Conservation (phyloP, 2,113 vertebrate species). For the Sinocyclocheilus maitianheensis region DNA sequence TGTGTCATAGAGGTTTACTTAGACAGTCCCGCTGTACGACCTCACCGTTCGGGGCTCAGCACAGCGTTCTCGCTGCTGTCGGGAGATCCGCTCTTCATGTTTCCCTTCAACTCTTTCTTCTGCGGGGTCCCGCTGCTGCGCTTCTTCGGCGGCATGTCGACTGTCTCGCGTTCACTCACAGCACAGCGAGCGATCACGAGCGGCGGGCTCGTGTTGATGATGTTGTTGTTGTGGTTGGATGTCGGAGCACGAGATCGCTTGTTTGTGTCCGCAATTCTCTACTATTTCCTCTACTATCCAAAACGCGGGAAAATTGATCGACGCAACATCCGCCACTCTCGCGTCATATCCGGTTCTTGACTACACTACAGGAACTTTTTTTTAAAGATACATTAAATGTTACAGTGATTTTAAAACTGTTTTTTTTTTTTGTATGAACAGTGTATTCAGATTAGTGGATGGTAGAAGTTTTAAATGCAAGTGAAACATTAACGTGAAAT, state of each 20-base stretch:
- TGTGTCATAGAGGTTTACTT: not conserved
- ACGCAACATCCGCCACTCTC: slow-evolving; percentile 28
- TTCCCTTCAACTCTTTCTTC: slow-evolving; percentile 11
- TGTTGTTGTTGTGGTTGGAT: not conserved
- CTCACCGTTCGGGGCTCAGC: slow-evolving; percentile 72
- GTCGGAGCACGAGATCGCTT: not conserved
- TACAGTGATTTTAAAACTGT: too few species aligned
- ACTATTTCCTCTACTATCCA: slow-evolving; percentile 15
- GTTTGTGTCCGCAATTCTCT: not conserved
- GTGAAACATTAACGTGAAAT: not conserved
- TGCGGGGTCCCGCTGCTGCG: slow-evolving; percentile 61
- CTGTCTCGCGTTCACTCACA: not conserved
- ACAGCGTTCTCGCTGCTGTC: slow-evolving; percentile 66
- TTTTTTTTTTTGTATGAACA: too few species aligned
- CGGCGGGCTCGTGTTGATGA: not conserved
- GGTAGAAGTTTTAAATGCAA: not conserved
- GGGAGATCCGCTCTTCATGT: slow-evolving; percentile 55
- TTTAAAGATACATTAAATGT: too few species aligned
- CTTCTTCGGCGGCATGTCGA: slow-evolving; percentile 75
- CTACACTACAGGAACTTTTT: not conserved
- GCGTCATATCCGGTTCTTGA: slow-evolving; percentile 48
- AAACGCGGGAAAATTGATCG: slow-evolving; percentile 61
- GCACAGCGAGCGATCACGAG: not conserved
- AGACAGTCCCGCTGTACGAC: not conserved
- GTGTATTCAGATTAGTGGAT: not conserved